Evolutionary conservation across 2,797 vertebrate genomes (phyloP).

Genomic region (Hoplostethus mediterraneus): DNA sequence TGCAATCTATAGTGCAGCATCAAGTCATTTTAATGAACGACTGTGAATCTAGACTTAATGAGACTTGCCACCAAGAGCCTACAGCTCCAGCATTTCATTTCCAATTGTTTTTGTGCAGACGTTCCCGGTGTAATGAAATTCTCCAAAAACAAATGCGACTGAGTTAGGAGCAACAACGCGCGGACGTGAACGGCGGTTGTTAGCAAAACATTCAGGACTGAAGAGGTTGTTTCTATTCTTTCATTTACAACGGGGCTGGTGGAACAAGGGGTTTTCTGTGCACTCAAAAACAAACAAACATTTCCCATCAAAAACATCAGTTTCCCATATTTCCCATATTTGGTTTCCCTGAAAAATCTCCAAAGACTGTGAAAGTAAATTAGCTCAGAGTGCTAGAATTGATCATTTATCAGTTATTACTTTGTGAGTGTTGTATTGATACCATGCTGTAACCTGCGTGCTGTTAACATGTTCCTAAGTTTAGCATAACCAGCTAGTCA

Average conservation of each 20-base stretch:
- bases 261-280: constrained; percentile 54
- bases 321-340: no score
- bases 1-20: constrained; percentile 45
- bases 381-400: no score
- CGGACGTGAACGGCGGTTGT: background rate
- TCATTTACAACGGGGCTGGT: constrained; percentile 35
- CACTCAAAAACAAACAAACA: constrained; percentile 33
- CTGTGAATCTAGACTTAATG: constrained; percentile 54
- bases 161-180: background rate
- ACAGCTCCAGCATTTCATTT: constrained; percentile 30
- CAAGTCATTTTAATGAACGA: constrained; percentile 39
- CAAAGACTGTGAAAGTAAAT: background rate
- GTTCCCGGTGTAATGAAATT: constrained; percentile 36
- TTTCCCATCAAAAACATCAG: constrained; percentile 50
- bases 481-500: no score
- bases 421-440: no score
- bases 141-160: constrained; percentile 40
- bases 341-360: background rate
- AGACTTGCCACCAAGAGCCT: constrained; percentile 37
- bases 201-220: constrained; percentile 1
- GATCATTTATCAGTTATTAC: no score
- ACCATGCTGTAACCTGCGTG: no score
- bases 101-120: constrained; percentile 48
- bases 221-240: constrained; percentile 20
- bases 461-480: no score